Evolutionary conservation across 2,113 vertebrate genomes (phyloP), one percentile per base, ranked within the genome.

Genomic region (Forbesichthys papilliferus): DNA sequence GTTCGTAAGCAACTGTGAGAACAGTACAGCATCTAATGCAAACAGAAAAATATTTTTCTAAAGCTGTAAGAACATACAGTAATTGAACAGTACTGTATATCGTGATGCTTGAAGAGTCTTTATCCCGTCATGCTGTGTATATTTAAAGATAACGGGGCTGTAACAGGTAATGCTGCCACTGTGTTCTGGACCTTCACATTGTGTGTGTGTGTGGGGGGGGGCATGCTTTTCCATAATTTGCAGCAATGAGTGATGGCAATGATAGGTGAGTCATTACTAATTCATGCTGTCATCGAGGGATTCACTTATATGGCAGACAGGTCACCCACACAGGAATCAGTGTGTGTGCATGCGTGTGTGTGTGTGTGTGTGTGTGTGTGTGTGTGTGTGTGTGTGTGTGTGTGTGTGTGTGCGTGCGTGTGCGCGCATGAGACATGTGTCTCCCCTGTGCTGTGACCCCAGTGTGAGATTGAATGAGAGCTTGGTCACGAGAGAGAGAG

Each of bases 261-360:
- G 72, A 64, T 77, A 72, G 55, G 76, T 74, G 77, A 78, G 61
- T 82, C 80, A 71, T 91, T 86, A 83, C 74, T 88, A 78, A 90
- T 88, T 81, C 80, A 88, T 87, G 79, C 61, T 20, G 58, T 68
- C 48, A 14, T 46, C 71, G 77, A 84, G 73, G 68, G 82, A 78
- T 73, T 65, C 78, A 67, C 75, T 65, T 68, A 75, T 68, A 86
- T 80, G 74, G 69, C 74, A 79, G 66, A 58, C 49, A 52, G 81
- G 80, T 81, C 85, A 54, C 61, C 62, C 49, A 54, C 68, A 77
- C 74, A 78, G 55, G 67, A 73, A 61, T 54, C 59, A 49, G 63
- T 55, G 58, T 55, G 59, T 64, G 51, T 68, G 67, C 72, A 20
- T 63, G 66, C 33, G 47, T 57, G 68, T 34, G 55, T 46, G 57